Base-by-base conservation (phyloP, 2,888 invertebrate genomes). In the Cephus rjabovi region DNA sequence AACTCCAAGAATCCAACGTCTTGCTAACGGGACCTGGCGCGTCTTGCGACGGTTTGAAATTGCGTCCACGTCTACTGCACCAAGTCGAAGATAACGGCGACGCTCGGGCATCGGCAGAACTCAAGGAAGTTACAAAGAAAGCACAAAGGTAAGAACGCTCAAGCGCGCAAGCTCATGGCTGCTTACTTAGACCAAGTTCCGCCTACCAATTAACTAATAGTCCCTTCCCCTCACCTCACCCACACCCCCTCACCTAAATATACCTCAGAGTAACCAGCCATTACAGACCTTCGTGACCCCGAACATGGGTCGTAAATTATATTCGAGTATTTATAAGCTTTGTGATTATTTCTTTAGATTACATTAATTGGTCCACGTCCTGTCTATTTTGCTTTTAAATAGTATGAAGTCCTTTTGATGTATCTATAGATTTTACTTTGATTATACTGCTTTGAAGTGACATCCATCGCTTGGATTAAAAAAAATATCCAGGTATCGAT, bases 141-240 rank as follows among this genome's bases (percentile, higher is more conserved):
- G 79, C 76, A 70, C 71, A 75, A 75, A 75, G 75, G 78, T 73
- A 79, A 77, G 79, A 79, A 80, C 78, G 75, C 79, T 76, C 78
- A 75, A 79, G 81, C 80, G 83, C 83, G 83, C 83, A 83, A 83
- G 80, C 81, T 81, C 83, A 82, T 79, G 73, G 79, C 80, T 77
- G 76, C 34, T 56, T 56, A 56, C 56, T 56, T 56, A 23, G 56
- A 56, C 23, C 9, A 56, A 56, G 56, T 56, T 56, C 56, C 56
- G 56, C 56, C 56, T 56, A 56, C 56, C 56, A 56, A 56, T 56
- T 56, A 56, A 56, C 56, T 56, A 56, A 56, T 56, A 56, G 56
- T 56, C 23, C 23, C 23, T 56, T 56, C 56, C 56, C 56, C 56
- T 9, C 23, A 0, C 56, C 1, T 23, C 56, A 9, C 23, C 56